Conservation (phyloP, 1,140 invertebrate genomes). For the Heliconius himera region DNA sequence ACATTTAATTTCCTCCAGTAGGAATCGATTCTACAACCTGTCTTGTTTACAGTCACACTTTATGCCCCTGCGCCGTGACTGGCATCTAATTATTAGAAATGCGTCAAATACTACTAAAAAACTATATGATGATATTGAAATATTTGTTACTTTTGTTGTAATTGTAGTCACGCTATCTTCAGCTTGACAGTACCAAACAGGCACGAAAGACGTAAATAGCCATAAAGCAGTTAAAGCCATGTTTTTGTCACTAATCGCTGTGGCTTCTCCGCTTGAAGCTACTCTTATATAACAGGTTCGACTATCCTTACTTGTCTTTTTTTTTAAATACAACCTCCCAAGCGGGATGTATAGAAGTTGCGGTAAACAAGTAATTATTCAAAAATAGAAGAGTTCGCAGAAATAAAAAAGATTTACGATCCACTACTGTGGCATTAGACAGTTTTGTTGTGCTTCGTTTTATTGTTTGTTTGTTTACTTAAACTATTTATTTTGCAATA, state of each 20-base stretch:
- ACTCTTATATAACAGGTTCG: conserved; percentile 36
- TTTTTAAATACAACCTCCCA: conserved; percentile 41
- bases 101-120: no score
- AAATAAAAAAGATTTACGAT: conserved; percentile 16
- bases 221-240: conserved; percentile 48
- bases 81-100: no score
- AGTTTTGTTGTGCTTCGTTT: background rate
- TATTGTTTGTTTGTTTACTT: background rate
- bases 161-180: background rate
- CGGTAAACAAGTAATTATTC: conserved; percentile 32
- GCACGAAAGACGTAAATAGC: conserved; percentile 30
- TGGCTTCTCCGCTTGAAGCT: conserved; percentile 30
- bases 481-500: background rate
- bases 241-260: conserved; percentile 50
- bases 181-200: conserved; percentile 28
- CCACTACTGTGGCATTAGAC: background rate
- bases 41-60: no score
- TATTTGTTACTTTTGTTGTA: background rate
- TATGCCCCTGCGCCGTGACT: no score
- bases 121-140: background rate
- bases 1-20: no score
- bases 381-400: conserved; percentile 2
- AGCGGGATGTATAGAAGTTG: conserved; percentile 36
- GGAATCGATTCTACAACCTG: no score
- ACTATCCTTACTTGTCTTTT: conserved; percentile 42